A percentile compares a stretch with the other conserved stretches of the same genome.
These are phyloP conservation scores for Indicator maculatus DNA, from an alignment of 2,113 vertebrate genomes.

Conservation along the genomic window DNA sequence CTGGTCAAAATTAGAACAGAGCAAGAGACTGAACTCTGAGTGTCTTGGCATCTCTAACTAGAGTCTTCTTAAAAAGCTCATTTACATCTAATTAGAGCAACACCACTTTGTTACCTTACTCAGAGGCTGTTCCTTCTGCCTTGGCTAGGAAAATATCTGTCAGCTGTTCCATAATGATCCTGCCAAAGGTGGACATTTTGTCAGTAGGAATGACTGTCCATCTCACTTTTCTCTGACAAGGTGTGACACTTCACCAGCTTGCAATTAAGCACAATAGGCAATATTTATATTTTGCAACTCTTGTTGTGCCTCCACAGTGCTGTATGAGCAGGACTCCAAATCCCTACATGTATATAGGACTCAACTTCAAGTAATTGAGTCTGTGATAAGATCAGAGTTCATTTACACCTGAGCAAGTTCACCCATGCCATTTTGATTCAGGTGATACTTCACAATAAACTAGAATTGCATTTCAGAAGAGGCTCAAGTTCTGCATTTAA, in stretches of 20 bases:
- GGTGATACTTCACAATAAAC: slow-evolving; percentile 2
- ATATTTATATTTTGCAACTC: neutral
- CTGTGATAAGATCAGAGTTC: slow-evolving; percentile 37
- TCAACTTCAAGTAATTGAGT: neutral
- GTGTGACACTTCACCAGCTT: neutral
- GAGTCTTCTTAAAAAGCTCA: neutral
- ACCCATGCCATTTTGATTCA: slow-evolving; percentile 23
- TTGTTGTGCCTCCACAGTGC: neutral
- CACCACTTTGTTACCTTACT: neutral
- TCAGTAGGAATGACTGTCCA: neutral
- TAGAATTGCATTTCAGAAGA: neutral
- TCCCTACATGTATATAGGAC: neutral
- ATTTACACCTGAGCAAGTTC: slow-evolving; percentile 17
- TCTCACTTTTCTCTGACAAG: neutral
- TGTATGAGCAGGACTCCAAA: neutral
- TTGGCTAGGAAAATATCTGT: neutral
- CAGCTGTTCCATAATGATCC: neutral
- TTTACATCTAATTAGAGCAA: slow-evolving; percentile 54
- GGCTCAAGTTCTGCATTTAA: slow-evolving; percentile 20
- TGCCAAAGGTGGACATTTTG: neutral
- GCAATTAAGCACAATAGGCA: neutral
- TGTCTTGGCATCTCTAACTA: neutral
- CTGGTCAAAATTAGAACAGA: neutral
- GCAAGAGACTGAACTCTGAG: neutral
- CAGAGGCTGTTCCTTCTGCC: neutral